Conservation (phyloP, 1,140 invertebrate genomes). For the Musca domestica region DNA sequence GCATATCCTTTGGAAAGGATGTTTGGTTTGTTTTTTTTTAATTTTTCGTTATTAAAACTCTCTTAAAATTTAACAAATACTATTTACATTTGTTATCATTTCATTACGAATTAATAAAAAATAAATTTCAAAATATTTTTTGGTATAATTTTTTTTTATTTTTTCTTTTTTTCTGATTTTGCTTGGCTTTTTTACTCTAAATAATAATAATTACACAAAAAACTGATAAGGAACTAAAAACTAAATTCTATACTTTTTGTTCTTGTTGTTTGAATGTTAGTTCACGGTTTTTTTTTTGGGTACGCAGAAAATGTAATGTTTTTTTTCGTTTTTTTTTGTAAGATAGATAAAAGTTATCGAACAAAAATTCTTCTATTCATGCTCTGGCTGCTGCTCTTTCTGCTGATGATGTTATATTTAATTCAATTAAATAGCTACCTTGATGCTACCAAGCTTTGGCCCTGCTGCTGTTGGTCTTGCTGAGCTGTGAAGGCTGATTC, state of each 20-base stretch:
- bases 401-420: no score
- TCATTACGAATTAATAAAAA: neutral
- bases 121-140: conserved; percentile 1
- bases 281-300: neutral
- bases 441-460: neutral
- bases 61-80: conserved; percentile 16
- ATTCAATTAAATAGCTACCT: conserved; percentile 21
- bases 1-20: no score
- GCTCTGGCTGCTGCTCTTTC: neutral
- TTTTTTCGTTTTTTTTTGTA: neutral
- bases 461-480: neutral
- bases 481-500: neutral
- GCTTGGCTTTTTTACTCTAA: neutral
- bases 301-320: no score
- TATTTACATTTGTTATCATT: conserved; percentile 13
- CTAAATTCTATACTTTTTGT: neutral
- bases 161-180: neutral
- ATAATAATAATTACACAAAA: neutral
- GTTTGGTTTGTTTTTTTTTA: no score
- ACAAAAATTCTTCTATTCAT: neutral
- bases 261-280: neutral
- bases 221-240: neutral
- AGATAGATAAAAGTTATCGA: no score
- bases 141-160: neutral
- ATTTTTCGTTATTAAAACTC: neutral